phyloP scores from a whole-genome alignment of 1,140 invertebrate species.

The Muscidifurax raptorellus region DNA sequence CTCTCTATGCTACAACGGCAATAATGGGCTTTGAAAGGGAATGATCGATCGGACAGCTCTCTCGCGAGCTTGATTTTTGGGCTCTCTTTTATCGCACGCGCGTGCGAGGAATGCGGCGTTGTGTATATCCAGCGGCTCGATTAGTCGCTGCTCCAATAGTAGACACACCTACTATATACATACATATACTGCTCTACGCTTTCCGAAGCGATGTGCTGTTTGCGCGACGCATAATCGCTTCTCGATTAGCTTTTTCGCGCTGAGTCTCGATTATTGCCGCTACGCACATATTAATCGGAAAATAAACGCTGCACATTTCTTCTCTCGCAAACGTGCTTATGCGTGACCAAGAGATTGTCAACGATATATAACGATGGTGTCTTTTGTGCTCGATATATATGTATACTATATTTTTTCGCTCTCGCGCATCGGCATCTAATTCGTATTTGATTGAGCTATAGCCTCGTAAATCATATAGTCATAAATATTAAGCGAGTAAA shows the following conservation, averaged over 20 bases:
- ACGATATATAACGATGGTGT: neutral
- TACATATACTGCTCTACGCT: neutral
- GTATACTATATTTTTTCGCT: neutral
- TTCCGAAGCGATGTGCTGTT: neutral
- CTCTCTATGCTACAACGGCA: neutral
- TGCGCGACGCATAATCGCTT: neutral
- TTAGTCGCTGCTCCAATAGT: neutral
- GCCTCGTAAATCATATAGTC: neutral
- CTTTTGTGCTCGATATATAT: neutral
- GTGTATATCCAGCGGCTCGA: neutral
- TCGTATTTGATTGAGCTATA: slow-evolving; percentile 1
- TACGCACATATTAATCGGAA: neutral
- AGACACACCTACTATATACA: no score
- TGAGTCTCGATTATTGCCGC: neutral
- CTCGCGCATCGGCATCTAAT: neutral
- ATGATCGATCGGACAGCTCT: slow-evolving; percentile 22
- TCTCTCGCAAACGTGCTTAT: no score
- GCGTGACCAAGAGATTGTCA: neutral
- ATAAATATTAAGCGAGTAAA: neutral
- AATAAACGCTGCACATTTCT: neutral
- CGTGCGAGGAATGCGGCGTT: neutral
- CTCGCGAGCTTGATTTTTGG: neutral
- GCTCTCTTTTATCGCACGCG: neutral
- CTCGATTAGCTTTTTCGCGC: neutral
- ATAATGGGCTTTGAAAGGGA: slow-evolving; percentile 16